phyloP scores from a whole-genome alignment of 2,797 vertebrate genomes.

The Siniperca obscura region DNA sequence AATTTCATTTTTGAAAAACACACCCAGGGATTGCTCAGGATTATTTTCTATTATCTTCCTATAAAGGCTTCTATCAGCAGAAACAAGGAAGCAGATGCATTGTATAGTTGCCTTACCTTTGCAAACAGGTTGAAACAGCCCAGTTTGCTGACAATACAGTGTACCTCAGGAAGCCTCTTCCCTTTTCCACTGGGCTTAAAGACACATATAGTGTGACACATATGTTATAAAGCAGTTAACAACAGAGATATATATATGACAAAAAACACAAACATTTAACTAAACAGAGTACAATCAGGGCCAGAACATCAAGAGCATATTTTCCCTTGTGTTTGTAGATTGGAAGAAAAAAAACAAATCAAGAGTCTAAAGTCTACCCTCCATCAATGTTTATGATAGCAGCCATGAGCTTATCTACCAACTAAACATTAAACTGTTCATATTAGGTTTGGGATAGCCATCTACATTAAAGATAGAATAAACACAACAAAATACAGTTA shows the following conservation, averaged over 20 bases:
- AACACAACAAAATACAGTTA: conserved; percentile 4
- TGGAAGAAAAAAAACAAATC: background rate
- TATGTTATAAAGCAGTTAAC: conserved; percentile 34
- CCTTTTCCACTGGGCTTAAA: conserved; percentile 95
- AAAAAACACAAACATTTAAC: background rate
- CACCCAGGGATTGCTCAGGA: conserved; percentile 54
- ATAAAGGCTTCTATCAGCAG: conserved; percentile 12
- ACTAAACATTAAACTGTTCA: background rate
- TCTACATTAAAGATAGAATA: conserved; percentile 20
- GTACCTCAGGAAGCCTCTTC: conserved; percentile 95
- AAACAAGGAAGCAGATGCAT: background rate
- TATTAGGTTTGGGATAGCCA: background rate
- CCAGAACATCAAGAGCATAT: background rate
- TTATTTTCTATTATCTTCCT: conserved; percentile 29
- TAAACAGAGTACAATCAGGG: background rate
- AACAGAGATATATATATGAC: background rate
- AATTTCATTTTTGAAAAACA: conserved; percentile 40
- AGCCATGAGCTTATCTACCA: background rate
- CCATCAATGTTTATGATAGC: conserved; percentile 22
- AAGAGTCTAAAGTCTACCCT: conserved; percentile 26
- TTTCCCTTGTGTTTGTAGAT: background rate
- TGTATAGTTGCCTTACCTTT: conserved; percentile 88
- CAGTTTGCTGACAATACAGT: conserved; percentile 96
- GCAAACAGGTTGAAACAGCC: conserved; percentile 99
- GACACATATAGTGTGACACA: conserved; percentile 54